phyloP scores from a whole-genome alignment of 2,113 vertebrate species.

The Zosterops borbonicus region DNA sequence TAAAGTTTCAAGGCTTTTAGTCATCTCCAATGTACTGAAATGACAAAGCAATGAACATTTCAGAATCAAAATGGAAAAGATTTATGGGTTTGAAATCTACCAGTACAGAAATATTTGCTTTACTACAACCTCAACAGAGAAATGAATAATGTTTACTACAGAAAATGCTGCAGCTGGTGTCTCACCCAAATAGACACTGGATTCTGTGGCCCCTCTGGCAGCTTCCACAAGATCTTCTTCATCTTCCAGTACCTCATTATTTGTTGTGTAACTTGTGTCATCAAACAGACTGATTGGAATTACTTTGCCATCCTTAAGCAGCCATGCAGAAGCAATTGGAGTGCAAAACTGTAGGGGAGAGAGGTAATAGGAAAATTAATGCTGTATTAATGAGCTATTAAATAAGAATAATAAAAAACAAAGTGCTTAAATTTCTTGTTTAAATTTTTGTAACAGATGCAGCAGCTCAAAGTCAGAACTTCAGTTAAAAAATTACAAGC shows the following conservation, averaged over 20 bases:
- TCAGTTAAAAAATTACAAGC: background rate
- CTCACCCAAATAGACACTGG: constrained; percentile 93
- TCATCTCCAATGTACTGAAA: background rate
- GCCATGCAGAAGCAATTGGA: constrained; percentile 95
- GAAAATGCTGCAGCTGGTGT: background rate
- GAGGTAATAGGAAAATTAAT: background rate
- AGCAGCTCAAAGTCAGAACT: background rate
- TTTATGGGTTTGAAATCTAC: background rate
- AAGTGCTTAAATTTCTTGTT: background rate
- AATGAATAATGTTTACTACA: background rate
- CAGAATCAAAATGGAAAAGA: background rate
- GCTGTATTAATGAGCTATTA: background rate
- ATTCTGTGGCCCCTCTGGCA: constrained; percentile 84
- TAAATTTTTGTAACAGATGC: background rate
- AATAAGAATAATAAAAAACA: background rate
- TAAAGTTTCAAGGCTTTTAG: background rate
- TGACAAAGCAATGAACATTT: background rate
- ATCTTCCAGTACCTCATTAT: constrained; percentile 79
- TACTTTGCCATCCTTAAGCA: constrained; percentile 91
- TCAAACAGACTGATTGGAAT: constrained; percentile 94
- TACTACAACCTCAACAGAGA: background rate
- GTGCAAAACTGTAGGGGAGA: constrained; percentile 86
- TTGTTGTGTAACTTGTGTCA: constrained; percentile 84
- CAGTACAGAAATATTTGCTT: background rate
- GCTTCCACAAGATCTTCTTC: constrained; percentile 87